Conservation (phyloP, 2,888 invertebrate species). For the Aethes cnicana region DNA sequence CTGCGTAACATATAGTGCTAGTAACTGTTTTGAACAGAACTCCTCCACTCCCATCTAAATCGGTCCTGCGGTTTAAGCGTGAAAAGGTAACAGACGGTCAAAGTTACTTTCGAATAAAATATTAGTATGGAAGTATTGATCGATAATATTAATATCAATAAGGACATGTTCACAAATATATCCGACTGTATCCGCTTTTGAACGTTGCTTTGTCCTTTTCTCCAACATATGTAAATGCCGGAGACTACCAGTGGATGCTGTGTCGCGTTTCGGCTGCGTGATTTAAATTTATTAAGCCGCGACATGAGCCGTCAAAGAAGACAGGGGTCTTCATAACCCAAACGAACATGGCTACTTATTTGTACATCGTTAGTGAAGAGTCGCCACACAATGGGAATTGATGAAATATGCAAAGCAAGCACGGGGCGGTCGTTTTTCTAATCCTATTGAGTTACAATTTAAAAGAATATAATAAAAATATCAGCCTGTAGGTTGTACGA, state of each 20-base stretch:
- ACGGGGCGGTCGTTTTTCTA: conserved; percentile 36
- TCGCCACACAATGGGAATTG: conserved; percentile 61
- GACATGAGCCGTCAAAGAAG: conserved; percentile 45
- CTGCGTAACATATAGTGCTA: no score
- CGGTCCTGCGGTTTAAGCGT: no score
- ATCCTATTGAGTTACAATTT: conserved; percentile 48
- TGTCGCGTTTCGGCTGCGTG: conserved; percentile 27
- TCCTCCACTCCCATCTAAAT: no score
- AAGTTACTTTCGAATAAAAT: no score
- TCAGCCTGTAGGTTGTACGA: not conserved
- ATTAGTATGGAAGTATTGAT: no score
- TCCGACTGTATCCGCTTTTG: no score
- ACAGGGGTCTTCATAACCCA: conserved; percentile 53
- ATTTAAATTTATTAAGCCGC: conserved; percentile 47
- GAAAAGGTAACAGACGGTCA: no score
- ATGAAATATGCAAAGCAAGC: conserved; percentile 72
- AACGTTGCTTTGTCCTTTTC: no score
- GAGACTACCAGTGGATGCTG: conserved; percentile 22
- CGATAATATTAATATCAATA: no score
- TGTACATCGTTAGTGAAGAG: conserved; percentile 66
- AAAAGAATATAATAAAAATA: conserved; percentile 33
- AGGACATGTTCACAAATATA: no score
- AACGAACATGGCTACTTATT: conserved; percentile 51
- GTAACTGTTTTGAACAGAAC: no score
- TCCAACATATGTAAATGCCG: no score